Percentiles rank a stretch among this genome's conserved stretches.
These are phyloP conservation scores for Manis javanica DNA, from an alignment of 2,797 vertebrate genomes.

Conservation along the genomic window DNA sequence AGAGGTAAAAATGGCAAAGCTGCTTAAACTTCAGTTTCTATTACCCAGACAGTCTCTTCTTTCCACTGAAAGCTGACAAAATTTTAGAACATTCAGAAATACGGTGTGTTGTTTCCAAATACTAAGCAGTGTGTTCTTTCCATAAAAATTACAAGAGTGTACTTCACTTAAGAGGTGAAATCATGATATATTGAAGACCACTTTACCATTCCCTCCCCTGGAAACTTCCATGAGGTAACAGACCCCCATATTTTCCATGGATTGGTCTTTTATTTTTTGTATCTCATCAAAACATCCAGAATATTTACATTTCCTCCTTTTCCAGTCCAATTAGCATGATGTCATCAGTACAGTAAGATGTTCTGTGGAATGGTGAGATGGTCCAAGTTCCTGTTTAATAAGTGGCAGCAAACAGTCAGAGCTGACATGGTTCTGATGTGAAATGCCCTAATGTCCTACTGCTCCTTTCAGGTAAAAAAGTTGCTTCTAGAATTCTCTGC, in stretches of 20 bases:
- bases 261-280: background rate
- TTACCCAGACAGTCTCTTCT: background rate
- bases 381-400: background rate
- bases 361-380: background rate
- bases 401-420: background rate
- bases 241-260: background rate
- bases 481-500: background rate
- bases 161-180: background rate
- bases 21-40: background rate
- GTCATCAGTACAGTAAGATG: background rate
- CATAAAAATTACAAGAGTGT: background rate
- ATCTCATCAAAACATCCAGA: background rate
- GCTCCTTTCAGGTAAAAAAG: slow-evolving; percentile 1
- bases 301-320: background rate
- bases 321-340: background rate
- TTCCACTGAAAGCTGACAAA: background rate
- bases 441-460: background rate
- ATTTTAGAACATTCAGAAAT: background rate
- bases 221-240: background rate
- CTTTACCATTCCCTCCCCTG: background rate
- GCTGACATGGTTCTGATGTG: background rate
- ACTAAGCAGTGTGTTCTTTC: background rate
- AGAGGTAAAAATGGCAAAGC: background rate
- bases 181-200: background rate
- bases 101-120: background rate